phyloP scores from a whole-genome alignment of 2,113 vertebrate species.

The Equus quagga region DNA sequence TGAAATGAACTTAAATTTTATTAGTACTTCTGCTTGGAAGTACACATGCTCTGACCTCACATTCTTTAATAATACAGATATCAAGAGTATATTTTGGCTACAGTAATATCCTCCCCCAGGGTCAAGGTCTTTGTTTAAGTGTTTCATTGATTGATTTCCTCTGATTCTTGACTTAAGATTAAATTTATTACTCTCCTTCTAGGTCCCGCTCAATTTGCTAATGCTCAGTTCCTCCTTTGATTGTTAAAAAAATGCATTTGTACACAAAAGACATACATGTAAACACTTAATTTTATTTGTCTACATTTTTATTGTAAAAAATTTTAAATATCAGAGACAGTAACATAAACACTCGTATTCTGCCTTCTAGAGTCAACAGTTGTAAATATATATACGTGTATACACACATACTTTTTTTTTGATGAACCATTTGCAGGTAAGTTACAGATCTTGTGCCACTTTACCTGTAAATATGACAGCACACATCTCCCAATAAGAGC shows the following conservation, averaged over 20 bases:
- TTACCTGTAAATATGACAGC: neutral
- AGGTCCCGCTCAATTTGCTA: neutral
- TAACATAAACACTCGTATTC: neutral
- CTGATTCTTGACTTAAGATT: constrained; percentile 6
- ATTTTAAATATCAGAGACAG: neutral
- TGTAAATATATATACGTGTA: neutral
- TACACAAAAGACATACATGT: neutral
- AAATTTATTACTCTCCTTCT: neutral
- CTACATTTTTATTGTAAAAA: neutral
- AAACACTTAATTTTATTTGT: neutral
- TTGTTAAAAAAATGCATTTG: neutral
- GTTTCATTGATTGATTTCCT: constrained; percentile 29
- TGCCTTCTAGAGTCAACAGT: neutral
- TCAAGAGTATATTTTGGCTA: constrained; percentile 32
- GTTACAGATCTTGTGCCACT: neutral
- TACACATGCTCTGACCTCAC: neutral
- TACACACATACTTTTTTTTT: neutral
- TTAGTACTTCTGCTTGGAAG: constrained; percentile 18
- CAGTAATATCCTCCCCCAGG: neutral
- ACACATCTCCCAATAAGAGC: neutral
- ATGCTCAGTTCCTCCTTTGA: neutral
- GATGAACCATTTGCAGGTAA: neutral
- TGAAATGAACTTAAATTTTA: constrained; percentile 11
- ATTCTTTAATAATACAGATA: neutral
- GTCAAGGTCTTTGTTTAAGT: neutral